These are phyloP conservation scores for Lepidocyrtinus sp. DNA, from an alignment of 2,888 invertebrate genomes.

Conservation along the genomic window DNA sequence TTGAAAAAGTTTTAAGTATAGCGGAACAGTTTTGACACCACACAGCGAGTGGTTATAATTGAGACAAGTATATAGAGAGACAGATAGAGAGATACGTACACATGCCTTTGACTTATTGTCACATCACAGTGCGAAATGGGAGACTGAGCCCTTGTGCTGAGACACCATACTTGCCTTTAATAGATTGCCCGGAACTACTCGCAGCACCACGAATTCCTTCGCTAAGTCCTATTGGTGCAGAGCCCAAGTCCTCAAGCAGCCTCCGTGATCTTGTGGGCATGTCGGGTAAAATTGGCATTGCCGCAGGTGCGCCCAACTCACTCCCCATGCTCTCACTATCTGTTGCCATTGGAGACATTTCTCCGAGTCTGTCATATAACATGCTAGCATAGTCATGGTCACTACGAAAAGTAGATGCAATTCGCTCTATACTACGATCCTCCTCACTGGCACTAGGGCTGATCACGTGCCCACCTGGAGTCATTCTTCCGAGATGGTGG, in stretches of 20 bases:
- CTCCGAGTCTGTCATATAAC: constrained; percentile 73
- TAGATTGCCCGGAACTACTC: constrained; percentile 52
- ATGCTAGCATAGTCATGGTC: constrained; percentile 73
- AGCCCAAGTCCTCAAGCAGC: constrained; percentile 74
- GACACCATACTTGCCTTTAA: constrained; percentile 70
- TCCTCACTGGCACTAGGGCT: constrained; percentile 72
- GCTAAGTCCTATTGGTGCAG: constrained; percentile 66
- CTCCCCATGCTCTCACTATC: constrained; percentile 72
- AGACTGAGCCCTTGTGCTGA: constrained; percentile 68
- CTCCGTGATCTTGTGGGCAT: constrained; percentile 76
- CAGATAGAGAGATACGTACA: constrained; percentile 30
- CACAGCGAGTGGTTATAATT: not conserved
- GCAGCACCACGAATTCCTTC: constrained; percentile 56
- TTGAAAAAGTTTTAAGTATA: too few relatives aligned
- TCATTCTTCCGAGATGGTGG: constrained; percentile 50
- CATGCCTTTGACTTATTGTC: constrained; percentile 68
- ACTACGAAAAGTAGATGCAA: constrained; percentile 74
- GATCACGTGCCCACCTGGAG: constrained; percentile 56
- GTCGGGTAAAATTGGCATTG: constrained; percentile 77
- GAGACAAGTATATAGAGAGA: not conserved
- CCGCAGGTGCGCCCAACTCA: constrained; percentile 73
- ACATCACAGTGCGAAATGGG: constrained; percentile 70
- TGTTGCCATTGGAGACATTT: constrained; percentile 73
- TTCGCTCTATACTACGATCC: constrained; percentile 74
- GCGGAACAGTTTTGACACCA: too few relatives aligned